These are phyloP conservation scores for Microdon myrmicae DNA, from an alignment of 2,888 invertebrate species.

Conservation along the genomic window DNA sequence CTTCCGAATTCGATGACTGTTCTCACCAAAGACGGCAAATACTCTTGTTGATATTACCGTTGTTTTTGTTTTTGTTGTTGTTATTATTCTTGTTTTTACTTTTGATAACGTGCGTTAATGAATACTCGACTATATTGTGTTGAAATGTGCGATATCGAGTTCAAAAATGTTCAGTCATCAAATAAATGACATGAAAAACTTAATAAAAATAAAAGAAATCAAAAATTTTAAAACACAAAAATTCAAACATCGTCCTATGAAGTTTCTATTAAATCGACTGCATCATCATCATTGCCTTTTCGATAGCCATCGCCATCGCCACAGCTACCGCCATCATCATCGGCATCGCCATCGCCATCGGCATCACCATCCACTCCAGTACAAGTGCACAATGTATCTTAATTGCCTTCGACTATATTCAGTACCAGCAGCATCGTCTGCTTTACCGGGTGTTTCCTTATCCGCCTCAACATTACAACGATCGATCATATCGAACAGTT, in stretches of 20 bases:
- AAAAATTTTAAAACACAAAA: conserved; percentile 42
- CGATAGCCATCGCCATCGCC: conserved; percentile 10
- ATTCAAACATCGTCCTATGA: conserved; percentile 27
- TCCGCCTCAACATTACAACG: conserved; percentile 19
- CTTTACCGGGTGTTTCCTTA: conserved; percentile 11
- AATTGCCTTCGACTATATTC: conserved; percentile 23
- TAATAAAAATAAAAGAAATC: conserved; percentile 21
- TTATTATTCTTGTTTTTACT: no score
- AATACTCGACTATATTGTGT: neutral
- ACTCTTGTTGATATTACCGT: no score
- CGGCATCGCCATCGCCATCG: neutral
- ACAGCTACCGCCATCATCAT: conserved; percentile 7
- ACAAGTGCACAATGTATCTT: conserved; percentile 24
- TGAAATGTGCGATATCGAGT: conserved; percentile 10
- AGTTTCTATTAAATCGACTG: neutral
- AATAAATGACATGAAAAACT: conserved; percentile 18
- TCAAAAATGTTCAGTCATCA: neutral
- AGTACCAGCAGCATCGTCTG: conserved; percentile 11
- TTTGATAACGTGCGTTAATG: no score
- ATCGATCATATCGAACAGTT: conserved; percentile 22
- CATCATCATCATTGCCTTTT: neutral
- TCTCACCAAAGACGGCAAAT: no score
- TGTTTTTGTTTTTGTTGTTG: no score
- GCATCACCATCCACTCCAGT: neutral
- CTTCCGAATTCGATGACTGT: no score